Conservation (phyloP, 2,888 invertebrate species). For the Cheilosia urbana region DNA sequence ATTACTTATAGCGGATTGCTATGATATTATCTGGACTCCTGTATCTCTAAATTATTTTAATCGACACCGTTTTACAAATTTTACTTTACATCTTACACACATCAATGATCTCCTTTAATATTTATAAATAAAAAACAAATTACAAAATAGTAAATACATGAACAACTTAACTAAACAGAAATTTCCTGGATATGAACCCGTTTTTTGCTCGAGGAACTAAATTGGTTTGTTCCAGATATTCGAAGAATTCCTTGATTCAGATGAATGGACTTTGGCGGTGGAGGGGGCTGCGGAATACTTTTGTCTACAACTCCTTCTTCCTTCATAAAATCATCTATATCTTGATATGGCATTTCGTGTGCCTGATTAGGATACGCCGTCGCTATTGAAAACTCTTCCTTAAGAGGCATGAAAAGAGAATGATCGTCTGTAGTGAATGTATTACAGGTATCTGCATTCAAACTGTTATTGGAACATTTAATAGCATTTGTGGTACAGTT, state of each 20-base stretch:
- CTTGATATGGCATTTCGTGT: constrained; percentile 82
- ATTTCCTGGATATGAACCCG: constrained; percentile 97
- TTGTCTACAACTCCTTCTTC: constrained; percentile 84
- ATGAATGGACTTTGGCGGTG: constrained; percentile 84
- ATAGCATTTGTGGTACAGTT: constrained; percentile 80
- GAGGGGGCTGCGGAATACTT: constrained; percentile 87
- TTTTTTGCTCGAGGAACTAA: constrained; percentile 92
- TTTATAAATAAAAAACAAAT: no score
- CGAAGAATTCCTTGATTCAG: constrained; percentile 86
- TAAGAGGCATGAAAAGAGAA: constrained; percentile 76
- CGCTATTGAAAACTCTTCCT: constrained; percentile 80
- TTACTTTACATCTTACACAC: no score
- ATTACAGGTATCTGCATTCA: constrained; percentile 4
- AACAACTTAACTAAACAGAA: constrained; percentile 87
- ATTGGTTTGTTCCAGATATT: constrained; percentile 85
- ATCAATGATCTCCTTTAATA: no score
- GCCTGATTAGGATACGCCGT: constrained; percentile 18
- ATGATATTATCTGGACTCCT: no score
- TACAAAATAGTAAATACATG: no score
- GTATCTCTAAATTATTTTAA: no score
- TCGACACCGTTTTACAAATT: no score
- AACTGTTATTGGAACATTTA: constrained; percentile 76
- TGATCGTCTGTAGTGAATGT: constrained; percentile 8
- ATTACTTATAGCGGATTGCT: no score
- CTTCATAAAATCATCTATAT: constrained; percentile 80